Evolutionary conservation across 2,888 invertebrate genomes (phyloP).

Genomic region (Invenusta paracnida): DNA sequence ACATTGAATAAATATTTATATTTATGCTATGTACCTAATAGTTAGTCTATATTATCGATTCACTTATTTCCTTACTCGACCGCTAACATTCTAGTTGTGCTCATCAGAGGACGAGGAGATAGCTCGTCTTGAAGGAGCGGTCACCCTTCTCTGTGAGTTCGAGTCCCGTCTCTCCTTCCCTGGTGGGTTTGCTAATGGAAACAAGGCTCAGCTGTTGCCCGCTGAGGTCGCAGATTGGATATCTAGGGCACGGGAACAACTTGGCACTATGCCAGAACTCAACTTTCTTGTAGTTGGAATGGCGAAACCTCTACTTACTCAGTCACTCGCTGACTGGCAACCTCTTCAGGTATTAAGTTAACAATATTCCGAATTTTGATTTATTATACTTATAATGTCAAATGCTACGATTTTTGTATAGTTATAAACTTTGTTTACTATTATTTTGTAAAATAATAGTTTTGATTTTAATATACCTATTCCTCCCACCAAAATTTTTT

Average conservation of each 20-base stretch:
- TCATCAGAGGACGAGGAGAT: not conserved
- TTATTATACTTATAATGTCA: too few relatives aligned
- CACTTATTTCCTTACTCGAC: too few relatives aligned
- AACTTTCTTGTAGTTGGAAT: not conserved
- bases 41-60: too few relatives aligned
- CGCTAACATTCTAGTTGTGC: too few relatives aligned
- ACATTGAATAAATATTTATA: too few relatives aligned
- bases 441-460: too few relatives aligned
- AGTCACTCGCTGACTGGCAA: slow-evolving; percentile 14
- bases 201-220: not conserved
- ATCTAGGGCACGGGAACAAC: not conserved
- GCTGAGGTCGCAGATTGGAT: not conserved
- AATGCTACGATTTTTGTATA: too few relatives aligned
- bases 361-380: not conserved
- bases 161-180: not conserved
- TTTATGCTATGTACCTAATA: too few relatives aligned
- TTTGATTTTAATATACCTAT: too few relatives aligned
- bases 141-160: not conserved
- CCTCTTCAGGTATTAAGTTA: not conserved
- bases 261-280: not conserved
- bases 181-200: too few relatives aligned
- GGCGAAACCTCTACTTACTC: slow-evolving; percentile 2
- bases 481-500: too few relatives aligned
- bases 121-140: not conserved
- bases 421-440: too few relatives aligned